Evolutionary conservation across 2,888 invertebrate species (phyloP), one percentile per base, ranked within the genome.

Genomic region (Antitype chi): DNA sequence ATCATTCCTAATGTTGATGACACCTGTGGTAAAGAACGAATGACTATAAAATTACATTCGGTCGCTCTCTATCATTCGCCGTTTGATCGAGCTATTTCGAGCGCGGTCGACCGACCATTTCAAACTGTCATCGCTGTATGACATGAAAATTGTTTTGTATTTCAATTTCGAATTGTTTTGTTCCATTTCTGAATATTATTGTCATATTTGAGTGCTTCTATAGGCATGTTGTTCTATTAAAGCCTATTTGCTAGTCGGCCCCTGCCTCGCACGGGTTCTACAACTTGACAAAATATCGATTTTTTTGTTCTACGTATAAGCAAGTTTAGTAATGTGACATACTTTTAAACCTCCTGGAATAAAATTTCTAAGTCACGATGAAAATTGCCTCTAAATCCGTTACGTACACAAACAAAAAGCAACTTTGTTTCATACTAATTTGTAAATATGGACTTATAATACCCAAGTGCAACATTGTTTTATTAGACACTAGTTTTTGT

Each of bases 1-100:
- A 70, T 81, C 70, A 76, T 53, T 63, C 49, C 32, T 43, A 57
- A 60, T 78, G 59, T 43, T 68, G 63, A 70, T 71, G 59, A 55
- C 71, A 72, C 25, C 74, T 74, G 68, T 32, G 70, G 32, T 59
- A 55, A 52, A n/a, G 70, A 74, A 68, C 55, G 77, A 74, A 69
- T 77, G 82, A 74, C 74, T 74, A 62, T 57, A 55, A 68, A 71
- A 81, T 81, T 68, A 74, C 73, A 71, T 71, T 85, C 70, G 38
- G 57, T 74, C 64, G 57, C 57, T 69, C 57, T 63, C 57, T 25
- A 52, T 71, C 57, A 28, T 68, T 74, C 66, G 13, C 7, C 25
- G 13, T 59, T 57, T 60, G 60, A 67, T 25, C 63, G 49, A 47
- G 43, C 28, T 38, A 49, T 81, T 85, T 55, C 76, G 49, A 60